A percentile compares a stretch with the other conserved stretches of the same genome.
Evolutionary conservation across 2,888 invertebrate species (phyloP).

Genomic region (Diadromus collaris): DNA sequence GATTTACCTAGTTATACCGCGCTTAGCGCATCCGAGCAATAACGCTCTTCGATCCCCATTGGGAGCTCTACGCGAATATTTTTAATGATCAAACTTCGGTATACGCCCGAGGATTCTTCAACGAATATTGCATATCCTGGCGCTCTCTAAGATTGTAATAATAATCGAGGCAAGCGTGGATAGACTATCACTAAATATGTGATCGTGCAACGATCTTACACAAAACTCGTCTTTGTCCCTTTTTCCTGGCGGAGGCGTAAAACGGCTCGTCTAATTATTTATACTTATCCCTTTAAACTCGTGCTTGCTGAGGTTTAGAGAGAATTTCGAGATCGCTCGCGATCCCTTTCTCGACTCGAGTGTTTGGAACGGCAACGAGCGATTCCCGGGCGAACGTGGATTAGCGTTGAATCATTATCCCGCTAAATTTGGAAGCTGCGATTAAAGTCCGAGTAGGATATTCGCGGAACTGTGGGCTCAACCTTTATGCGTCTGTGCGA

Average conservation of each 20-base stretch:
- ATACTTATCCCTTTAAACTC: background rate
- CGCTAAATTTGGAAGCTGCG: conserved; percentile 10
- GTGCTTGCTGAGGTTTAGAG: background rate
- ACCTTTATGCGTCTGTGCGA: conserved; percentile 25
- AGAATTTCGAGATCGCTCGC: background rate
- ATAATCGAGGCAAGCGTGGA: background rate
- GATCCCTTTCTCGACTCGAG: background rate
- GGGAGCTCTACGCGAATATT: conserved; percentile 36
- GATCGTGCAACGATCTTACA: background rate
- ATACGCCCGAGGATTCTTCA: background rate
- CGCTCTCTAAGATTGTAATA: background rate
- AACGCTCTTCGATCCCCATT: conserved; percentile 26
- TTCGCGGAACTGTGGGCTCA: background rate
- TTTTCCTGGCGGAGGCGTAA: background rate
- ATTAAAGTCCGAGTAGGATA: conserved; percentile 13
- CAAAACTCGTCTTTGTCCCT: background rate
- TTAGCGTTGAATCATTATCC: conserved; percentile 7
- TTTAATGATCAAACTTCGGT: conserved; percentile 41
- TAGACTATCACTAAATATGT: background rate
- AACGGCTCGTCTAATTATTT: background rate
- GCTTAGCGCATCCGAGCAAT: conserved; percentile 20
- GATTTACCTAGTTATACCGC: conserved; percentile 33
- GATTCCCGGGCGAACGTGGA: background rate
- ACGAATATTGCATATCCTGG: background rate
- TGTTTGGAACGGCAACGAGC: background rate